A percentile compares a stretch with the other conserved stretches of the same genome.
These are phyloP conservation scores for Leucoraja ocellata DNA, from an alignment of 2,797 vertebrate genomes.

Conservation along the genomic window DNA sequence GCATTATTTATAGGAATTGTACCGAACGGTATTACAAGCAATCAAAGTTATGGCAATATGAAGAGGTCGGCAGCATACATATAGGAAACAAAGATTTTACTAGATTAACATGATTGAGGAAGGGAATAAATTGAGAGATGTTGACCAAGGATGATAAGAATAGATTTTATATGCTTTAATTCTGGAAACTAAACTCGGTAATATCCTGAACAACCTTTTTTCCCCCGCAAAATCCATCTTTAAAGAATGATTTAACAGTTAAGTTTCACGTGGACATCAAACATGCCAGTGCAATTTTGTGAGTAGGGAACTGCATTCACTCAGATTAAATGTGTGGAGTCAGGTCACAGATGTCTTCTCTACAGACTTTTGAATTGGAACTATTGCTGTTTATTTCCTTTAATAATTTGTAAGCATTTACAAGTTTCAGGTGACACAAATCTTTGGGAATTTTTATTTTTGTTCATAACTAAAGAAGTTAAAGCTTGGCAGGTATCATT, in stretches of 20 bases:
- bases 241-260: not conserved
- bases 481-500: not conserved
- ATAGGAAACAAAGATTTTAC: not conserved
- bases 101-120: not conserved
- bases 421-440: not conserved
- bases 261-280: not conserved
- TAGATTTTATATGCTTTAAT: not conserved
- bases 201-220: too few relatives aligned
- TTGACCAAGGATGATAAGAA: not conserved
- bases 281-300: not conserved
- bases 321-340: not conserved
- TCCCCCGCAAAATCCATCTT: not conserved
- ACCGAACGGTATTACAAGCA: not conserved
- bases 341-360: not conserved
- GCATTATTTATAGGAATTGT: not conserved
- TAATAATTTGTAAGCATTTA: conserved; percentile 10
- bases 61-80: not conserved
- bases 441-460: not conserved
- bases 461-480: not conserved
- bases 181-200: not conserved
- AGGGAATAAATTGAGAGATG: not conserved
- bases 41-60: not conserved
- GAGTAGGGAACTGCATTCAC: not conserved
- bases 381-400: not conserved
- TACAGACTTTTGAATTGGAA: not conserved